Conservation (phyloP, 2,797 vertebrate species). For the Hoplostethus atlanticus region DNA sequence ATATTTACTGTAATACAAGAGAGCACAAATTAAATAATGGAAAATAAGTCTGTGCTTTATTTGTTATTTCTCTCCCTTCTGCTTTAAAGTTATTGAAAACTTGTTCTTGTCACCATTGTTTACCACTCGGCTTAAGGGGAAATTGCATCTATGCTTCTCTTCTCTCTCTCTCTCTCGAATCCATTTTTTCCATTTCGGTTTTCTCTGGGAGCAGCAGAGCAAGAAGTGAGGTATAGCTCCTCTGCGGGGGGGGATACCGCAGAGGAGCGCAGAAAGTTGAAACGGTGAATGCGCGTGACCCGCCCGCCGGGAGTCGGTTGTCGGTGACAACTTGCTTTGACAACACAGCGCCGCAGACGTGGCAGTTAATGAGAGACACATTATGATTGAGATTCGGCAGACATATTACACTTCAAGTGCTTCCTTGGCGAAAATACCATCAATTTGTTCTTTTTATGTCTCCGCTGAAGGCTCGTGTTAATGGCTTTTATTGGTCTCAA, state of each 20-base stretch:
- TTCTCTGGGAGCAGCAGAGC: slow-evolving; percentile 18
- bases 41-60: slow-evolving; percentile 52
- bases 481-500: slow-evolving; percentile 18
- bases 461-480: slow-evolving; percentile 18
- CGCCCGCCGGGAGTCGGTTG: neutral
- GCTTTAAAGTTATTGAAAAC: slow-evolving; percentile 63
- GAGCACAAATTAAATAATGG: slow-evolving; percentile 58
- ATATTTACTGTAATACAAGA: slow-evolving; percentile 57
- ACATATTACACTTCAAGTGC: slow-evolving; percentile 32
- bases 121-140: slow-evolving; percentile 46
- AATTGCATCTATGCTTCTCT: slow-evolving; percentile 32
- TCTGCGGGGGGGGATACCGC: neutral
- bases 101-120: slow-evolving; percentile 62
- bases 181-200: slow-evolving; percentile 39
- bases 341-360: slow-evolving; percentile 8
- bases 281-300: neutral
- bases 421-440: slow-evolving; percentile 27
- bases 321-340: neutral
- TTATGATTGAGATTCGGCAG: slow-evolving; percentile 10
- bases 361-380: slow-evolving; percentile 32
- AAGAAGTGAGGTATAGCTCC: neutral
- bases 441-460: slow-evolving; percentile 15
- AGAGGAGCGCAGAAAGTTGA: neutral
- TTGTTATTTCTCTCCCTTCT: slow-evolving; percentile 49
- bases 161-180: slow-evolving; percentile 26